Percentiles rank a stretch among this genome's conserved stretches.
Conservation (phyloP, 2,113 vertebrate species). For the Steatornis caripensis region DNA sequence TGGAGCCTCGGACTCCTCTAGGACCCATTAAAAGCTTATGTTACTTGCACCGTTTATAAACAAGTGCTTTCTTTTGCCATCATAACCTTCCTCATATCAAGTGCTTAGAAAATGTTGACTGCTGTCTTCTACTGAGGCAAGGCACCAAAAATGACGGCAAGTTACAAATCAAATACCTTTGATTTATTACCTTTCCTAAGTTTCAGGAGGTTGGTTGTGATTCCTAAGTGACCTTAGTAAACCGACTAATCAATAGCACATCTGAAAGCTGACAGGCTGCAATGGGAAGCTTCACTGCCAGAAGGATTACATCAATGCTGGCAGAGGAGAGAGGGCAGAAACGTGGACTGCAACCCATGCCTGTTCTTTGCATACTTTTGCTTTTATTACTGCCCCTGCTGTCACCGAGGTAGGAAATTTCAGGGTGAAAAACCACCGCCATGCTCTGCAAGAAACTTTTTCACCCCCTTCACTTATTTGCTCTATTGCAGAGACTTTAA, state of each 20-base stretch:
- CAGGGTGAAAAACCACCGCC: background rate
- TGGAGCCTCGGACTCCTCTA: conserved; percentile 53
- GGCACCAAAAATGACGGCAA: conserved; percentile 20
- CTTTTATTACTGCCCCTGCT: background rate
- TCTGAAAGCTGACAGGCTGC: background rate
- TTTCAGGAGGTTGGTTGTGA: background rate
- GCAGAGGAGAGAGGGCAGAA: background rate
- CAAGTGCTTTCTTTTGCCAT: conserved; percentile 11
- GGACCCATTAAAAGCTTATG: conserved; percentile 59
- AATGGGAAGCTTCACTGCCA: background rate
- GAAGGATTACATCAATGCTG: background rate
- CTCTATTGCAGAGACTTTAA: background rate
- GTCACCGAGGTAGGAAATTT: background rate
- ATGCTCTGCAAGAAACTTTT: background rate
- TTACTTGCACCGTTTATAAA: conserved; percentile 22
- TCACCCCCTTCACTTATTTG: background rate
- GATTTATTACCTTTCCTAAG: background rate
- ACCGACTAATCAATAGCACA: background rate
- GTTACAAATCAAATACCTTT: conserved; percentile 35
- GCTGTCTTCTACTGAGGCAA: background rate
- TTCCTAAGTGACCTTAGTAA: background rate
- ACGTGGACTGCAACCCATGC: background rate
- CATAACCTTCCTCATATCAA: background rate
- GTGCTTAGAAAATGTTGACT: background rate
- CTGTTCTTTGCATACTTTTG: background rate